A percentile compares a stretch with the other conserved stretches of the same genome.
Evolutionary conservation across 2,888 invertebrate species (phyloP).

Genomic region (Agonopterix arenella): DNA sequence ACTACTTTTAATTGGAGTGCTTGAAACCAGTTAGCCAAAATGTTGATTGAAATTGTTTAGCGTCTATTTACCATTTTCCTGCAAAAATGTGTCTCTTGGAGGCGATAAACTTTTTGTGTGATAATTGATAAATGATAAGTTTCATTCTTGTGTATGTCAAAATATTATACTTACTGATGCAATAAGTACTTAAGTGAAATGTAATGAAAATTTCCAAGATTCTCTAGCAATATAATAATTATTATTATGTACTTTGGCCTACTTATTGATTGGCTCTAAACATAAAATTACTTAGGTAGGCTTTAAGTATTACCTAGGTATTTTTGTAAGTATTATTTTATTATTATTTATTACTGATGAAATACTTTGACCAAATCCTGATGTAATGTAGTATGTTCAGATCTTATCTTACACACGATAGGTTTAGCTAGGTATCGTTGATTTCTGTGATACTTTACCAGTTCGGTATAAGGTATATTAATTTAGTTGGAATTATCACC

Average conservation of each 20-base stretch:
- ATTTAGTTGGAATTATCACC: conserved; percentile 36
- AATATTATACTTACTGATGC: neutral
- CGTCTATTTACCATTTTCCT: neutral
- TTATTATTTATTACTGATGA: neutral
- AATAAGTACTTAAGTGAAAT: neutral
- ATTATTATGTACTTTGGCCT: conserved; percentile 6
- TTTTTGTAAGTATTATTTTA: conserved; percentile 17
- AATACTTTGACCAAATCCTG: conserved; percentile 53
- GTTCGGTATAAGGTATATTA: conserved; percentile 64
- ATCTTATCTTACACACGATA: conserved; percentile 51
- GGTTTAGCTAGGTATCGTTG: conserved; percentile 71
- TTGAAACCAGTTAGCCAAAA: no score
- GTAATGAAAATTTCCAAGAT: neutral
- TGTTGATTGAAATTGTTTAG: no score
- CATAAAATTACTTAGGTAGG: conserved; percentile 20
- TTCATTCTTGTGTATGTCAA: neutral
- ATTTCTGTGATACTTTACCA: conserved; percentile 77
- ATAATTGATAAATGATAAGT: neutral
- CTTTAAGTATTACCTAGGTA: conserved; percentile 37
- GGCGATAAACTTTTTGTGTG: neutral
- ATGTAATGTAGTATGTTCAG: conserved; percentile 29
- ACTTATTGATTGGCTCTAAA: no score
- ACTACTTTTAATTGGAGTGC: no score
- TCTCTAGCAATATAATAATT: neutral
- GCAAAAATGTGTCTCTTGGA: neutral